phyloP scores from a whole-genome alignment of 2,888 invertebrate genomes.

The Malthinus flaveolus region DNA sequence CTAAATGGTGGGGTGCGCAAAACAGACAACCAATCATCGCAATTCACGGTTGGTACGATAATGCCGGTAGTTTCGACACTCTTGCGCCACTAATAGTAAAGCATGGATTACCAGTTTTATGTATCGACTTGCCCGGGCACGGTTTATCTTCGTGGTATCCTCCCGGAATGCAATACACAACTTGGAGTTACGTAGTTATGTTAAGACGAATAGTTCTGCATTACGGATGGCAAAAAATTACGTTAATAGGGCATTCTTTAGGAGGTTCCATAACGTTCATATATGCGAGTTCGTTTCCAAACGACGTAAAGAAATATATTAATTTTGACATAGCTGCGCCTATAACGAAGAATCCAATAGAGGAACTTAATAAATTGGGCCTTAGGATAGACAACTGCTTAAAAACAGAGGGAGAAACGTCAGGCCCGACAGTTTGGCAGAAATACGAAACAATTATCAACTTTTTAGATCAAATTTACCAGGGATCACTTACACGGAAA shows the following conservation, averaged over 20 bases:
- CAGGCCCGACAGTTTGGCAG: slow-evolving; percentile 70
- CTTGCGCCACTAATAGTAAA: slow-evolving; percentile 71
- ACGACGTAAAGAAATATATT: slow-evolving; percentile 69
- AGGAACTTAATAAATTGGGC: slow-evolving; percentile 61
- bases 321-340: slow-evolving; percentile 81
- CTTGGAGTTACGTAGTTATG: slow-evolving; percentile 82
- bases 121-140: slow-evolving; percentile 81
- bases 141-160: slow-evolving; percentile 76
- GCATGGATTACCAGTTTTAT: slow-evolving; percentile 66
- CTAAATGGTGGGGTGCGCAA: slow-evolving; percentile 81
- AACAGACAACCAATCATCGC: slow-evolving; percentile 75
- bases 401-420: slow-evolving; percentile 71
- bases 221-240: slow-evolving; percentile 74
- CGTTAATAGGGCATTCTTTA: slow-evolving; percentile 75
- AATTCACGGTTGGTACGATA: slow-evolving; percentile 89
- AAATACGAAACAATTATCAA: slow-evolving; percentile 75
- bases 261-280: slow-evolving; percentile 80
- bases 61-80: slow-evolving; percentile 77
- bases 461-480: slow-evolving; percentile 72
- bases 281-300: slow-evolving; percentile 76
- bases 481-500: slow-evolving; percentile 69
- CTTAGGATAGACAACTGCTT: slow-evolving; percentile 68
- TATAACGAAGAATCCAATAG: slow-evolving; percentile 62
- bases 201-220: slow-evolving; percentile 73
- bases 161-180: slow-evolving; percentile 72